Base-by-base conservation (phyloP, 2,113 vertebrate genomes). In the Cyphomyrus plagiostoma region DNA sequence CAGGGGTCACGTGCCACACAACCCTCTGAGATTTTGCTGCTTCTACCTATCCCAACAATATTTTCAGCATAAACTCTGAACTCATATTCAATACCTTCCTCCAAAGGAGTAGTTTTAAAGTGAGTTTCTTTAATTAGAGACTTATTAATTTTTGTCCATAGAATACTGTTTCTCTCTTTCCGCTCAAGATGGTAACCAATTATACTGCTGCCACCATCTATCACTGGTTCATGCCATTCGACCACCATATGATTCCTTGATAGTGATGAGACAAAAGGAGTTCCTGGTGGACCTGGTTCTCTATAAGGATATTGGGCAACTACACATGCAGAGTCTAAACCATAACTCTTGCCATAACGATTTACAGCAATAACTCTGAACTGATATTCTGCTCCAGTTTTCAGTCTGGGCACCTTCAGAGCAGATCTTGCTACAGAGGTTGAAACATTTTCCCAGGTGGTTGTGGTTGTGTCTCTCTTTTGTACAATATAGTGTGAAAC, bases 281-380 rank as follows among this genome's bases (percentile, higher is more conserved):
- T 99, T 35, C 98, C 98, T 89, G 98, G 98, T 93, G 98, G 98
- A 42, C 98, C 98, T 91, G 98, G 98, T 91, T 98, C 98, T 95
- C 96, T 98, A 93, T 98, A 99, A 70, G 98, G 98, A 93, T 99
- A 99, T 86, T 99, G 98, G 90, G 97, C 98, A 89, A 98, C 94
- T 86, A 98, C 94, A 1, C 96, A 84, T 19, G 95, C 92, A 89
- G 98, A 99, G 45, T 99, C 98, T 91, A 99, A 91, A 62, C 95
- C 98, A 94, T 98, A 98, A 93, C 98, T 99, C 94, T 98, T 97
- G 83, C 98, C 98, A 89, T 98, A 98, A 83, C 97, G 96, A 89
- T 99, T 99, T 94, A 99, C 98, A 92, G 98, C 98, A 94, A 98
- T 98, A 93, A 99, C 97, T 94, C 97, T 98, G 93, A 99, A 99